Evolutionary conservation across 1,140 invertebrate species (phyloP).

Genomic region (Drosophila asahinai): DNA sequence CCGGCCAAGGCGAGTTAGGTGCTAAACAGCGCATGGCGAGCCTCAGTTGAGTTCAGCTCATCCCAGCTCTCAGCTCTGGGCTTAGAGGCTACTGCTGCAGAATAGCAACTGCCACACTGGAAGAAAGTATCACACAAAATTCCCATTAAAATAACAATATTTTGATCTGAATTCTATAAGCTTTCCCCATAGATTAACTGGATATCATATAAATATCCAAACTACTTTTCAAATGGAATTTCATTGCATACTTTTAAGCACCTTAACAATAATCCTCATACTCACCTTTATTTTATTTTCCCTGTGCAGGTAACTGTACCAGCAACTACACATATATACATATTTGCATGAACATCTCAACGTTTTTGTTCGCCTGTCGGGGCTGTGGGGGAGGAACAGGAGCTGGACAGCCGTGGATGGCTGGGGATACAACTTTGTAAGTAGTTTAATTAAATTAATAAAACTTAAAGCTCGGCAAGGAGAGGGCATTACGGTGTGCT

Average conservation of each 20-base stretch:
- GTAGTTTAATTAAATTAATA: slow-evolving; percentile 84
- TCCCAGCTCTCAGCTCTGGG: slow-evolving; percentile 17
- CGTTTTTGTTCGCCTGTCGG: slow-evolving; percentile 50
- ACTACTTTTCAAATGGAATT: too few species aligned
- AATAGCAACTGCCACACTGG: slow-evolving; percentile 8
- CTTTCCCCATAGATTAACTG: background rate
- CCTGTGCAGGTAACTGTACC: slow-evolving; percentile 6
- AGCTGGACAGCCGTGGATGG: slow-evolving; percentile 68
- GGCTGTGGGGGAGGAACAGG: slow-evolving; percentile 9
- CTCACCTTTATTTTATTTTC: background rate
- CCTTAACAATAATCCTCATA: background rate
- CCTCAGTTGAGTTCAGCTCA: slow-evolving; percentile 31
- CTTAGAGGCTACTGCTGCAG: slow-evolving; percentile 14
- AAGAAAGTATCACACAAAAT: background rate
- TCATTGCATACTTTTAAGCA: background rate
- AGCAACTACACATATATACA: slow-evolving; percentile 14
- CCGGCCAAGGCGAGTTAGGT: slow-evolving; percentile 74
- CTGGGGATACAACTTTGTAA: slow-evolving; percentile 77
- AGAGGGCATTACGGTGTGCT: slow-evolving; percentile 29
- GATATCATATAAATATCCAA: background rate
- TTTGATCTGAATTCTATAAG: fast-evolving
- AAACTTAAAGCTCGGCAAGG: slow-evolving; percentile 74
- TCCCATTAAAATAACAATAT: fast-evolving
- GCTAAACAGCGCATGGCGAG: slow-evolving; percentile 79
- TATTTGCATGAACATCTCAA: slow-evolving; percentile 32